phyloP scores from a whole-genome alignment of 2,797 vertebrate genomes.

The Phoebastria nigripes region DNA sequence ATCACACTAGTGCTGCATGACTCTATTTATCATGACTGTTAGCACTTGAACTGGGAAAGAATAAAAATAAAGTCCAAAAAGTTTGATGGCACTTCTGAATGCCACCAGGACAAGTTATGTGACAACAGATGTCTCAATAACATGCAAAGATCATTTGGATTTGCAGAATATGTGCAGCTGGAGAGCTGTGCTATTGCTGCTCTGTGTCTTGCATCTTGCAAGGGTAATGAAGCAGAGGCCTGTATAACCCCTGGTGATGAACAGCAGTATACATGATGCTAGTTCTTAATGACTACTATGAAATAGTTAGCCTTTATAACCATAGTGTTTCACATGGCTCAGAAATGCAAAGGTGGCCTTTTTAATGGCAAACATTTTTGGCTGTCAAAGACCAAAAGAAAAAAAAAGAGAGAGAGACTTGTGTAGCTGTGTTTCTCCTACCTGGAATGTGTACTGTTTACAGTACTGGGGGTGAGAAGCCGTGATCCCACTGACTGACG shows the following conservation, averaged over 20 bases:
- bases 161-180: conserved; percentile 21
- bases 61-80: not conserved
- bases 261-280: not conserved
- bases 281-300: not conserved
- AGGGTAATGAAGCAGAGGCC: conserved; percentile 39
- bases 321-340: not conserved
- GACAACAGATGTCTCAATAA: conserved; percentile 22
- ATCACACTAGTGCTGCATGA: not conserved
- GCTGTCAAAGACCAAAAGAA: not conserved
- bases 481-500: not conserved
- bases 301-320: not conserved
- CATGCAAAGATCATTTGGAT: conserved; percentile 2
- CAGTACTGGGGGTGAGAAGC: not conserved
- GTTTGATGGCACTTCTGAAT: not conserved
- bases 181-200: conserved; percentile 16
- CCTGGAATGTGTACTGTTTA: not conserved
- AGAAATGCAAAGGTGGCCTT: not conserved
- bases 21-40: not conserved
- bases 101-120: not conserved
- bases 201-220: conserved; percentile 35
- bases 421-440: not conserved
- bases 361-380: not conserved
- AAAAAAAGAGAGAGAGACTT: not conserved
- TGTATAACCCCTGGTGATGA: conserved; percentile 16
- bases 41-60: not conserved